These are phyloP conservation scores for Dolichopus griseipennis DNA, from an alignment of 2,888 invertebrate species.

Conservation along the genomic window DNA sequence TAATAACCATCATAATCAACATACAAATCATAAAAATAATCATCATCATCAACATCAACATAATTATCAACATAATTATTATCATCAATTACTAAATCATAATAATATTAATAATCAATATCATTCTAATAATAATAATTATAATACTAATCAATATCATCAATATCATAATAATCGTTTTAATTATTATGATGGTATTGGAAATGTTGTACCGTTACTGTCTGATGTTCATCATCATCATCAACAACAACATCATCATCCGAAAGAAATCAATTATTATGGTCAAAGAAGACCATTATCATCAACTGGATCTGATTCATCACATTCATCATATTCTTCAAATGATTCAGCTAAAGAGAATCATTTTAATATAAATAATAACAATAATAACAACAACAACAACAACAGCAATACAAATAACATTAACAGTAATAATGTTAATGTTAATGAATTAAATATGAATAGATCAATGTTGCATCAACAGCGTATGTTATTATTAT, in stretches of 20 bases:
- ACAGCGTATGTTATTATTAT: conserved; percentile 2
- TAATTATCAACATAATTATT: no score
- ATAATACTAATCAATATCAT: not conserved
- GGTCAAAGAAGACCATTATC: not conserved
- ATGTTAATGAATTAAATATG: not conserved
- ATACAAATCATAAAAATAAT: no score
- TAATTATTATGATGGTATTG: not conserved
- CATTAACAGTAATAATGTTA: not conserved
- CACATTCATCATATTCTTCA: conserved; percentile 1
- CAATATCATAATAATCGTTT: not conserved
- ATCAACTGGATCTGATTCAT: not conserved
- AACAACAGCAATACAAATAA: not conserved
- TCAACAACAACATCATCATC: not conserved
- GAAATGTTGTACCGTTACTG: not conserved
- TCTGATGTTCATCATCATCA: not conserved
- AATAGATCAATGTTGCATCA: not conserved
- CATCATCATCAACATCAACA: no score
- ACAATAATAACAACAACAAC: not conserved
- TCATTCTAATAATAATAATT: not conserved
- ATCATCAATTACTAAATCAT: not conserved
- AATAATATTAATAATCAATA: not conserved
- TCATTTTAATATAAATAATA: not conserved
- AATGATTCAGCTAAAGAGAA: conserved; percentile 9
- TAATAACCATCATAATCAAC: not conserved
- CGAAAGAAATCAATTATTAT: not conserved